Evolutionary conservation across 2,888 invertebrate species (phyloP).

Genomic region (Tetanocera ferruginea): DNA sequence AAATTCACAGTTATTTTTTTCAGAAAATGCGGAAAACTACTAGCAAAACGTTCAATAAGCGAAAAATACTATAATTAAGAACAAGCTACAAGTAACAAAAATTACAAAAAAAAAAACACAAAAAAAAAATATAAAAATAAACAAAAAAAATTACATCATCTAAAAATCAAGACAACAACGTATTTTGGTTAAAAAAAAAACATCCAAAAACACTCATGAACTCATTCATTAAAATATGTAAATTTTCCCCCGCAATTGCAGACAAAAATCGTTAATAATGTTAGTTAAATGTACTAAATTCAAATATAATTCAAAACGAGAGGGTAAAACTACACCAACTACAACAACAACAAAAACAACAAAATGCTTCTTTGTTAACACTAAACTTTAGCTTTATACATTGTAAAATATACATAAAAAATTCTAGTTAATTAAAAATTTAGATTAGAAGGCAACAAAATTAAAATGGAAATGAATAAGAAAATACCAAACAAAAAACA

Average conservation of each 20-base stretch:
- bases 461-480: neutral
- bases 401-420: conserved; percentile 57
- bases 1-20: conserved; percentile 52
- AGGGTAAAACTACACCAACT: conserved; percentile 6
- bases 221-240: conserved; percentile 30
- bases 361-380: conserved; percentile 68
- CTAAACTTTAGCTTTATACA: conserved; percentile 62
- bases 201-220: neutral
- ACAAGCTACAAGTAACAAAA: conserved; percentile 32
- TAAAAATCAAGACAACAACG: neutral
- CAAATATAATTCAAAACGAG: conserved; percentile 29
- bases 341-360: conserved; percentile 48
- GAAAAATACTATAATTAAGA: conserved; percentile 35
- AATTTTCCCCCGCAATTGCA: conserved; percentile 41
- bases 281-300: conserved; percentile 41
- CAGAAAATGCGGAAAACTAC: too few relatives aligned
- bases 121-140: too few relatives aligned
- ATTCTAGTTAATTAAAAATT: conserved; percentile 54
- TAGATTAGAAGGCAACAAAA: conserved; percentile 19
- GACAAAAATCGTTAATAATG: conserved; percentile 41
- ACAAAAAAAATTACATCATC: neutral
- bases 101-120: neutral
- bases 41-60: conserved; percentile 18
- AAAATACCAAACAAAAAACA: neutral
- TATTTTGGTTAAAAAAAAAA: neutral